These are phyloP conservation scores for Prosapia bicincta DNA, from an alignment of 2,888 invertebrate genomes.

Conservation along the genomic window DNA sequence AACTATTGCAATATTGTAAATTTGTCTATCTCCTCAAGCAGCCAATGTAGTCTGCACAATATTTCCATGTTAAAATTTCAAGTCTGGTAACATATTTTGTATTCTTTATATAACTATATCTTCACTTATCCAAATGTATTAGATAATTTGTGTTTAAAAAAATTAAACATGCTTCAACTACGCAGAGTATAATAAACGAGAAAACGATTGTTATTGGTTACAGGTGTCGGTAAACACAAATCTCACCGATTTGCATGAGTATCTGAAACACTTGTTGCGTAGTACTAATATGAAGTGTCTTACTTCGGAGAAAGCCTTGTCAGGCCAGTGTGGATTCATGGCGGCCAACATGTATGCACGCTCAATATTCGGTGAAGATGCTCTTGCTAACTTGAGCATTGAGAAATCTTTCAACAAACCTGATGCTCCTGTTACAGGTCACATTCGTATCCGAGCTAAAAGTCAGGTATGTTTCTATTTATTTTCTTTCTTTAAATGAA, in stretches of 20 bases:
- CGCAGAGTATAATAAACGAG: neutral
- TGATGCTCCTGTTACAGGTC: slow-evolving; percentile 88
- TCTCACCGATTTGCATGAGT: slow-evolving; percentile 88
- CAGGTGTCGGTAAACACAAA: slow-evolving; percentile 87
- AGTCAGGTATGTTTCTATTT: slow-evolving; percentile 89
- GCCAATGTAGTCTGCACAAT: too few species aligned
- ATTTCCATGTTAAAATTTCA: neutral
- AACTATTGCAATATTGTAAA: too few species aligned
- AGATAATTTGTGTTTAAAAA: neutral
- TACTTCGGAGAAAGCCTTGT: slow-evolving; percentile 69
- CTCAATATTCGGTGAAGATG: slow-evolving; percentile 98
- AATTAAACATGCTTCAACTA: neutral
- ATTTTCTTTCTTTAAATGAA: too few species aligned
- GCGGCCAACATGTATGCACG: slow-evolving; percentile 99
- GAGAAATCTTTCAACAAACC: slow-evolving; percentile 89
- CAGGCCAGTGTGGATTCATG: slow-evolving; percentile 99
- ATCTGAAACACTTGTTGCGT: slow-evolving; percentile 84
- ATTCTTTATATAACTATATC: too few species aligned
- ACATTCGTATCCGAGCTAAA: slow-evolving; percentile 97
- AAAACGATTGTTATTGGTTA: slow-evolving; percentile 23
- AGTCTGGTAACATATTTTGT: neutral
- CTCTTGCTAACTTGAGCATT: slow-evolving; percentile 96
- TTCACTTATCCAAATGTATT: too few species aligned
- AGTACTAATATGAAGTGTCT: slow-evolving; percentile 99
- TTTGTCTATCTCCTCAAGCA: too few species aligned